These are phyloP conservation scores for Austrolebias charrua DNA, from an alignment of 2,797 vertebrate genomes.

Conservation along the genomic window DNA sequence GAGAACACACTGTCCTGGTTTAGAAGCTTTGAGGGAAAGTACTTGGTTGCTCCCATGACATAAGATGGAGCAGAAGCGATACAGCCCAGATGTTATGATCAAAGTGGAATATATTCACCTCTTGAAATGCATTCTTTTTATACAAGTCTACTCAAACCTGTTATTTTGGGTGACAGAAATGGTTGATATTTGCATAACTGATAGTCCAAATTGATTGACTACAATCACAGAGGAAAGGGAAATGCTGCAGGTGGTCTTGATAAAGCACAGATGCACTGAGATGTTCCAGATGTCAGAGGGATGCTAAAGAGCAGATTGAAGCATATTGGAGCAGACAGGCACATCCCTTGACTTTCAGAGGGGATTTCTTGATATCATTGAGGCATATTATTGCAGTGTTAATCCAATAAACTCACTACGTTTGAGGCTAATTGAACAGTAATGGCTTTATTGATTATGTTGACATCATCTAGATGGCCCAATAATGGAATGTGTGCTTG, in stretches of 20 bases:
- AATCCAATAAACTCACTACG: conserved; percentile 60
- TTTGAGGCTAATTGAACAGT: conserved; percentile 65
- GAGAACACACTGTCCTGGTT: conserved; percentile 61
- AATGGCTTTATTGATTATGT: conserved; percentile 72
- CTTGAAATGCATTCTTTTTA: conserved; percentile 11
- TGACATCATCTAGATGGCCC: conserved; percentile 52
- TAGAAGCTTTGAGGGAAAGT: conserved; percentile 54
- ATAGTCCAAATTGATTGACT: conserved; percentile 2
- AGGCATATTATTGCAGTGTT: conserved; percentile 54
- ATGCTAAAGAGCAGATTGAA: conserved; percentile 33
- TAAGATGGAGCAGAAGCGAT: conserved; percentile 53
- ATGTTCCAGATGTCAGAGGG: conserved; percentile 34
- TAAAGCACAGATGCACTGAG: conserved; percentile 6
- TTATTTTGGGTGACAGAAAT: conserved; percentile 22
- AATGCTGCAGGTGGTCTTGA: not conserved
- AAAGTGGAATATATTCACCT: conserved; percentile 55
- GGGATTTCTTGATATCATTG: conserved; percentile 54
- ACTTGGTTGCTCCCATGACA: conserved; percentile 53
- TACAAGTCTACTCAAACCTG: conserved; percentile 31
- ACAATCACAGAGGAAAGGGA: not conserved
- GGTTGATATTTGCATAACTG: conserved; percentile 14
- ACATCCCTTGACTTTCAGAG: conserved; percentile 47
- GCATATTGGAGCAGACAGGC: conserved; percentile 26
- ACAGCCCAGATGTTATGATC: conserved; percentile 62
- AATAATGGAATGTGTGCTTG: conserved; percentile 60